phyloP scores from a whole-genome alignment of 2,797 vertebrate species.

The Tokudaia muenninki region DNA sequence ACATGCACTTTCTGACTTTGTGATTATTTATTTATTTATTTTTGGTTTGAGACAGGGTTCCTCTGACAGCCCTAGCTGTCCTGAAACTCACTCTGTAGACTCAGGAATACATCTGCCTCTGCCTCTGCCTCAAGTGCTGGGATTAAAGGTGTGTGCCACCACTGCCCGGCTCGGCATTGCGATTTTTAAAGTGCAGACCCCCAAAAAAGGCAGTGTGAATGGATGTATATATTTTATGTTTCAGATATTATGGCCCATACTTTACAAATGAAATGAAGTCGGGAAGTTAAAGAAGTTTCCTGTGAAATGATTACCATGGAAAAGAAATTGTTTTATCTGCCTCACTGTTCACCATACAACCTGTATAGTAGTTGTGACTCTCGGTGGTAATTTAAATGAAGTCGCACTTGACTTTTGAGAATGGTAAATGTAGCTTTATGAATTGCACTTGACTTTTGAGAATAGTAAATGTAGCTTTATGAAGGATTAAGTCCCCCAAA shows the following conservation, averaged over 20 bases:
- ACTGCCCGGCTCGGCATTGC: not conserved
- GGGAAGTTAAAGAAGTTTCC: constrained; percentile 2
- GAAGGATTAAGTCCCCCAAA: constrained; percentile 36
- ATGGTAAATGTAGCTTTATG: constrained; percentile 1
- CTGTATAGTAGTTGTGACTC: not conserved
- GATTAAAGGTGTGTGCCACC: no score
- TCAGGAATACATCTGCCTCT: no score
- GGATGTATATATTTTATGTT: not conserved
- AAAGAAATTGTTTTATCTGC: not conserved
- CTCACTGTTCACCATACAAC: not conserved
- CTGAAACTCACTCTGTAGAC: no score
- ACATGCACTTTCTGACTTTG: not conserved
- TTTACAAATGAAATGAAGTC: constrained; percentile 44
- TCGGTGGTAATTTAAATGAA: constrained; percentile 43
- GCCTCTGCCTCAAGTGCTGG: no score
- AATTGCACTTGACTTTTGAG: not conserved
- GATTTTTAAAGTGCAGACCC: not conserved
- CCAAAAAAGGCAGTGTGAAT: not conserved
- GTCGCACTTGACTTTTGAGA: constrained; percentile 11
- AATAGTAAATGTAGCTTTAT: not conserved
- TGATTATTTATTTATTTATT: not conserved
- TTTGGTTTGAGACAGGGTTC: no score
- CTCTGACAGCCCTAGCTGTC: no score
- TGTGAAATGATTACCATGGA: not conserved
- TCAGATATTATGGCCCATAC: not conserved